These are phyloP conservation scores for Glaucomys volans DNA, from an alignment of 2,113 vertebrate genomes.

Conservation along the genomic window DNA sequence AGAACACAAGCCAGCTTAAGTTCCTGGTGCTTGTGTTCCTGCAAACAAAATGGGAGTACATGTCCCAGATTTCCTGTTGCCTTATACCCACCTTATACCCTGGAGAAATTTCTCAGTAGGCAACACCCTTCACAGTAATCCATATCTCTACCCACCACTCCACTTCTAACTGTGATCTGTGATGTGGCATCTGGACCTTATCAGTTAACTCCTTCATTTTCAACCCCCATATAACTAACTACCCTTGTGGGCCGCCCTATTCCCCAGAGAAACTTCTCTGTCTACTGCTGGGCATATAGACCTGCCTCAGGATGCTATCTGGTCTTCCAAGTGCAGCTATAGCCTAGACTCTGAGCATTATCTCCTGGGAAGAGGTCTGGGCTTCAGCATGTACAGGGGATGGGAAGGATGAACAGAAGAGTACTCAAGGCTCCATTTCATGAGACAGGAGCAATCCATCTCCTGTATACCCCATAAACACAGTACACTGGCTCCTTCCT, in stretches of 20 bases:
- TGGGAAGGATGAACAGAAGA: not conserved
- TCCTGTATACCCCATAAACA: not conserved
- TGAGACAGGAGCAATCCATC: not conserved
- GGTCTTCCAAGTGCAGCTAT: constrained; percentile 80
- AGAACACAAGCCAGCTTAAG: constrained; percentile 81
- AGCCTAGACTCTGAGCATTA: constrained; percentile 77
- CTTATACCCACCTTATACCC: not conserved
- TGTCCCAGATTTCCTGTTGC: rapidly evolving
- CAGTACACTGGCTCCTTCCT: not conserved
- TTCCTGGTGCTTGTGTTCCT: constrained; percentile 83
- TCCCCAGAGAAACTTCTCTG: constrained; percentile 77
- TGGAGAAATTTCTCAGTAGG: not conserved
- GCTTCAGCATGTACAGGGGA: constrained; percentile 87
- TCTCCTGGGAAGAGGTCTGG: constrained; percentile 84
- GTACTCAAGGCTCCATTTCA: not conserved
- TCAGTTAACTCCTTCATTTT: constrained; percentile 86
- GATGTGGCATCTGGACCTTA: constrained; percentile 81
- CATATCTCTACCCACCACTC: not conserved
- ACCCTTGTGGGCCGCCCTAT: constrained; percentile 76
- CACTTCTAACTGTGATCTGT: constrained; percentile 73
- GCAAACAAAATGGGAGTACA: not conserved
- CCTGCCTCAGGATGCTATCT: constrained; percentile 78
- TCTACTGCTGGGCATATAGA: not conserved
- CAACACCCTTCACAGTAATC: not conserved
- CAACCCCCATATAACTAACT: constrained; percentile 84